These are phyloP conservation scores for Dexiosoma caninum DNA, from an alignment of 2,888 invertebrate species.

Conservation along the genomic window DNA sequence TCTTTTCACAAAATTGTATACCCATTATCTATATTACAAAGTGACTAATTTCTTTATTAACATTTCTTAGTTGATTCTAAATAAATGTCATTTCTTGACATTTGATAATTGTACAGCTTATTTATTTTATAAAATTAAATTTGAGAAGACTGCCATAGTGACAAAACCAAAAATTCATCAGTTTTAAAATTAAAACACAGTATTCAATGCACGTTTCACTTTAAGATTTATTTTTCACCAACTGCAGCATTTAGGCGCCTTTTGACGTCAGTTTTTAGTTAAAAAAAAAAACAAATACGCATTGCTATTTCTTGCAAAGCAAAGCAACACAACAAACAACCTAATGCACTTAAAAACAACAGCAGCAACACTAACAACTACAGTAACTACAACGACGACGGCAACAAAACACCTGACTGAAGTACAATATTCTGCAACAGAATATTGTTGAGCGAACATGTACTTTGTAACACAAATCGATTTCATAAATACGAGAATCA, in stretches of 20 bases:
- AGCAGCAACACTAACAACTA: too few species aligned
- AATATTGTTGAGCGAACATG: too few species aligned
- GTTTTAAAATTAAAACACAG: too few species aligned
- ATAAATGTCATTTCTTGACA: too few species aligned
- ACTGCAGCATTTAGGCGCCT: constrained; percentile 57
- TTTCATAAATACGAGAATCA: constrained; percentile 40
- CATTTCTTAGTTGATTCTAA: too few species aligned
- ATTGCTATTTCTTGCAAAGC: constrained; percentile 45
- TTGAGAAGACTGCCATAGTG: too few species aligned
- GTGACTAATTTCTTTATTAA: too few species aligned
- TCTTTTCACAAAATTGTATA: too few species aligned
- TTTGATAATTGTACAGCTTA: too few species aligned
- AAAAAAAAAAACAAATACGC: constrained; percentile 41
- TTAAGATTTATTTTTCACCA: constrained; percentile 20
- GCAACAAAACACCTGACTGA: constrained; percentile 35
- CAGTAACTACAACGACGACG: neutral
- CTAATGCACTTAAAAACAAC: neutral
- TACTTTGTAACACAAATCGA: constrained; percentile 49
- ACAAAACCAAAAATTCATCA: too few species aligned
- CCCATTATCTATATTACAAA: too few species aligned
- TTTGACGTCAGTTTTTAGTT: constrained; percentile 55
- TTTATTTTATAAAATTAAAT: too few species aligned
- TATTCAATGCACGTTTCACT: constrained; percentile 49
- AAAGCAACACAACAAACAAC: neutral
- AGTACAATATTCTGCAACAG: neutral